Percentiles rank a stretch among this genome's conserved stretches.
Evolutionary conservation across 1,140 invertebrate species (phyloP).

Genomic region (Sminthurinus signatus): DNA sequence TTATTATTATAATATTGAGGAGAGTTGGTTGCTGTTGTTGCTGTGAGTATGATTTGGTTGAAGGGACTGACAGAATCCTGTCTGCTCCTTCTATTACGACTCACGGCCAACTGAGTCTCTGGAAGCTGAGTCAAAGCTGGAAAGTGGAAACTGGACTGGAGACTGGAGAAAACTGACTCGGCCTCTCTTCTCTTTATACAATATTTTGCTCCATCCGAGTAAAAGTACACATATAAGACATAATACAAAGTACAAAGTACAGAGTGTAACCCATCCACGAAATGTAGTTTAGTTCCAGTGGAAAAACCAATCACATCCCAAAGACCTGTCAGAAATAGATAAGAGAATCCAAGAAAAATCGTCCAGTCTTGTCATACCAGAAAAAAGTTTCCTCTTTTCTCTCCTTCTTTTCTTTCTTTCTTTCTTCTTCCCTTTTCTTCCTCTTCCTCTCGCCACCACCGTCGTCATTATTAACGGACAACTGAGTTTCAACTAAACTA

Average conservation of each 20-base stretch:
- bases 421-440: too few relatives aligned
- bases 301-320: constrained; percentile 37
- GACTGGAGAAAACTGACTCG: too few relatives aligned
- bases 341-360: constrained; percentile 42
- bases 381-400: constrained; percentile 34
- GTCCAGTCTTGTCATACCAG: constrained; percentile 40
- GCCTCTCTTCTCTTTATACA: too few relatives aligned
- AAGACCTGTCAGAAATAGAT: constrained; percentile 42
- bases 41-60: constrained; percentile 37
- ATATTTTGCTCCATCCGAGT: too few relatives aligned
- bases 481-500: constrained; percentile 24
- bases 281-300: constrained; percentile 16
- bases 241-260: too few relatives aligned
- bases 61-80: constrained; percentile 30
- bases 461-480: constrained; percentile 42
- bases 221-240: too few relatives aligned
- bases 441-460: constrained; percentile 6
- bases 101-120: too few relatives aligned
- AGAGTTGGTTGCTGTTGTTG: too few relatives aligned
- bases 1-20: too few relatives aligned
- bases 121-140: too few relatives aligned
- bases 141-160: too few relatives aligned
- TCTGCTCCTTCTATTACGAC: too few relatives aligned
- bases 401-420: neutral
- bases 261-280: constrained; percentile 25